Evolutionary conservation across 1,140 invertebrate species (phyloP), one percentile per base, ranked within the genome.

Genomic region (Glossosoma conforme): DNA sequence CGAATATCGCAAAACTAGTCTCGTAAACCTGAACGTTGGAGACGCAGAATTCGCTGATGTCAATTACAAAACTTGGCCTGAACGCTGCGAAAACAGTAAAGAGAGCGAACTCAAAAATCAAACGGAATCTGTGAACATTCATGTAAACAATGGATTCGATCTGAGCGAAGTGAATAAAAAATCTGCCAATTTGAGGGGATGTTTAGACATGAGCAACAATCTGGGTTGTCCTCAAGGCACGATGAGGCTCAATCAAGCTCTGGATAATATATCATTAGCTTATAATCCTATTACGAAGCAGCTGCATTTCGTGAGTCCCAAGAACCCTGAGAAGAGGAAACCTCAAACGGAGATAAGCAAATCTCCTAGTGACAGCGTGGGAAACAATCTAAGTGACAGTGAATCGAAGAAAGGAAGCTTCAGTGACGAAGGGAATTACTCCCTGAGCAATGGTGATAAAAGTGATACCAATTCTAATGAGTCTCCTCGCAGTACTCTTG

Each of bases 201-300:
- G 53, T 17, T 42, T 55, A 9, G 53, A 56, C 22, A 47, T 51
- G 41, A 56, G 43, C 30, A 46, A 56, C 25, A 56, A 56, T 38
- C 36, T 21, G 8, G 54, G 47, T n/a, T 72, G 69, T 61, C 62
- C 66, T 59, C 71, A 69, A 61, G 68, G 70, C 62, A 72, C 71
- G 59, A 74, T 75, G 67, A 67, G 67, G 50, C 63, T 75, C 30
- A 72, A 67, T 56, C 67, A 74, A 59, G 72, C 71, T 13, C 60
- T 75, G 50, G 71, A 75, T 56, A 72, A 69, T 45, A 75, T 75
- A 57, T 71, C 72, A 44, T 65, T 75, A 5, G 72, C 72, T 3
- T 75, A 75, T 57, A 75, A 75, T 60, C 72, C 72, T 3, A 73
- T 75, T 37, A 75, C 72, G 13, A 74, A 73, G 55, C 72, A 75